Base-by-base conservation (phyloP, 2,113 vertebrate species). In the Oncorhynchus clarkii region DNA sequence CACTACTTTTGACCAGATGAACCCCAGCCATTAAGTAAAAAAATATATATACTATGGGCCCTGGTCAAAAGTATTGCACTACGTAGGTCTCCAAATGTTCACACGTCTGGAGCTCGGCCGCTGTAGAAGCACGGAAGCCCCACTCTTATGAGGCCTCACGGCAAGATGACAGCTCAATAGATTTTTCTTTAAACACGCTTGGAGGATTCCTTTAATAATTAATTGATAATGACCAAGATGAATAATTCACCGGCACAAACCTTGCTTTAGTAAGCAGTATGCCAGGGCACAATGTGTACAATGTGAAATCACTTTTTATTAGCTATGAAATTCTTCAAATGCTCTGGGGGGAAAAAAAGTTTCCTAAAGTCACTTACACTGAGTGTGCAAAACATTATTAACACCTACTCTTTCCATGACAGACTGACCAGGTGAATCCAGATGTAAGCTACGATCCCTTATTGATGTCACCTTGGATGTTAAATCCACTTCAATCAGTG, bases 141-240 rank as follows among this genome's bases (percentile, higher is more conserved):
- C 78, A 72, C 89, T 88, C 85, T 92, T 89, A 91, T 89, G 84
- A 88, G 87, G 79, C 80, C n/a, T 22, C 59, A 75, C 85, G 85
- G 87, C 84, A 86, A 90, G 88, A 91, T 90, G 88, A 87, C 88
- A 89, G 87, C 88, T 80, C 84, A 90, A 91, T 93, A 90, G 91
- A 93, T 94, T 93, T 92, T 88, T 92, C 84, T 88, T 94, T 93
- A 92, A 91, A 92, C 90, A 90, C 88, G 88, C 90, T 92, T 87
- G 88, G 88, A 88, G 88, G 89, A 91, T 87, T 90, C 77, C 89
- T 91, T 94, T 91, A 94, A 94, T 94, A 93, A 93, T 93, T 92
- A 87, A 93, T 93, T 89, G 88, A 93, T 93, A 93, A 94, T 93
- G 92, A 93, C 89, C 89, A 88, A 80, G 84, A 91, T 94, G 84